Evolutionary conservation across 2,888 invertebrate species (phyloP).

Genomic region (Stenotaenia linearis): DNA sequence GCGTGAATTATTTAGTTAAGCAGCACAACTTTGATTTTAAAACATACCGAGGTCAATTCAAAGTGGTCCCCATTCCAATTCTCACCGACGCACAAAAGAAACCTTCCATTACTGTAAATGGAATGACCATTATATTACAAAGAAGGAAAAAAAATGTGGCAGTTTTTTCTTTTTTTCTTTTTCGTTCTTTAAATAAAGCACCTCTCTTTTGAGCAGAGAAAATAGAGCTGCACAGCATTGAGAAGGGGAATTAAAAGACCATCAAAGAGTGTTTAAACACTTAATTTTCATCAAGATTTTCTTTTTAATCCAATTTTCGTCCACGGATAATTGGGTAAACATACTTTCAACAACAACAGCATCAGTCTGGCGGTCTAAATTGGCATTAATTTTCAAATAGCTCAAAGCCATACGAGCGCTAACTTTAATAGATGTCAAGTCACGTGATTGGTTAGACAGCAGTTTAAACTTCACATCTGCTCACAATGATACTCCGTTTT

Average conservation of each 20-base stretch:
- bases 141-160: not conserved
- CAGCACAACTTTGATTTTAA: not conserved
- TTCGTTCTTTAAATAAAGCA: too few species aligned
- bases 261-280: not conserved
- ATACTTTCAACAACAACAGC: not conserved
- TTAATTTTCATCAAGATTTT: not conserved
- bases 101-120: not conserved
- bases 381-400: not conserved
- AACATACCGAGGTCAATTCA: not conserved
- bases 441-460: not conserved
- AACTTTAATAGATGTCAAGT: not conserved
- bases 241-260: not conserved
- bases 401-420: not conserved
- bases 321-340: slow-evolving; percentile 2
- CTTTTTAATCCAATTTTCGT: slow-evolving; percentile 1
- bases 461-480: not conserved
- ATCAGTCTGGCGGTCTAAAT: not conserved
- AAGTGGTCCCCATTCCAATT: not conserved
- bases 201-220: not conserved
- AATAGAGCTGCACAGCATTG: not conserved
- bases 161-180: too few species aligned
- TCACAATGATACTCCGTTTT: not conserved
- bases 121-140: not conserved
- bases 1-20: not conserved
- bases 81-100: not conserved